Conservation (phyloP, 2,797 vertebrate species). For the Zenarchopterus dispar region DNA sequence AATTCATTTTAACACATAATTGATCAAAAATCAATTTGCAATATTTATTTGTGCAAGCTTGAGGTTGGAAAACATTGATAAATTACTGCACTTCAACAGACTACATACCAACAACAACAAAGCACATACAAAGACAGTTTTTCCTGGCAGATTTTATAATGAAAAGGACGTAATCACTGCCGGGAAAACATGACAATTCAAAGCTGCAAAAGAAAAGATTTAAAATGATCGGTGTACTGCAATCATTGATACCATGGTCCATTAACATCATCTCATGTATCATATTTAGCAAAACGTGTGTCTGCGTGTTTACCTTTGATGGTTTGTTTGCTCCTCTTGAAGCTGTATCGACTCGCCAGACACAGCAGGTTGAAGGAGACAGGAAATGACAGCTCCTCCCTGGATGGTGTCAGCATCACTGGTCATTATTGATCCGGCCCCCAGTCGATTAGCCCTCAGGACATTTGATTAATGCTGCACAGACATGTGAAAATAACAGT, state of each 20-base stretch:
- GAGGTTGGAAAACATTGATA: background rate
- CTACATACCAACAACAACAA: constrained; percentile 6
- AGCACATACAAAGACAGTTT: constrained; percentile 31
- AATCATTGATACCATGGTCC: background rate
- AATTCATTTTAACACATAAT: background rate
- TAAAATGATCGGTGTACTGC: constrained; percentile 2
- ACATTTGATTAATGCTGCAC: constrained; percentile 68
- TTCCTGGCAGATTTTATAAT: constrained; percentile 18
- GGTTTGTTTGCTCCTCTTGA: constrained; percentile 51
- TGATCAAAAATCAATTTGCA: background rate
- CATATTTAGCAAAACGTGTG: background rate
- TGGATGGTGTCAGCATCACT: constrained; percentile 51
- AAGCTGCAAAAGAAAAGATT: background rate
- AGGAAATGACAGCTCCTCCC: constrained; percentile 65
- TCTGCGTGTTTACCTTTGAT: constrained; percentile 7
- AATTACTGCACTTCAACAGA: background rate
- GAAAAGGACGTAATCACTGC: constrained; percentile 3
- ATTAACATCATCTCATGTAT: constrained; percentile 16
- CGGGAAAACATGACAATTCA: constrained; percentile 6
- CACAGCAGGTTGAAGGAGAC: constrained; percentile 62
- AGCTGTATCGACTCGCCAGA: constrained; percentile 61
- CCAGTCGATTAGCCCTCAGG: constrained; percentile 51
- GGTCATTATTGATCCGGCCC: constrained; percentile 59
- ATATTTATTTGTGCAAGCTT: constrained; percentile 1
- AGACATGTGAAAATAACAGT: constrained; percentile 20